Evolutionary conservation across 2,113 vertebrate genomes (phyloP).

Genomic region (Daubentonia madagascariensis): DNA sequence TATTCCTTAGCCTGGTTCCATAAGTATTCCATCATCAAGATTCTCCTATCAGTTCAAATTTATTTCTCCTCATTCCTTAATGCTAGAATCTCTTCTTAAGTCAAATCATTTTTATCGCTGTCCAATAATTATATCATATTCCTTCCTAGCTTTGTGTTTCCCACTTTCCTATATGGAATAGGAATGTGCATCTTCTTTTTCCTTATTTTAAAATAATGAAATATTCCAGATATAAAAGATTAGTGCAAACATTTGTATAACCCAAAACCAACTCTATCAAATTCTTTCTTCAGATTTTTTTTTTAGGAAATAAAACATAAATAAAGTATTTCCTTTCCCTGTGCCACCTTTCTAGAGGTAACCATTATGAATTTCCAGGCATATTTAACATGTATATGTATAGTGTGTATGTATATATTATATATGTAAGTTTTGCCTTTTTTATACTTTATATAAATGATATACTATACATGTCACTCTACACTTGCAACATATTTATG

Average conservation of each 20-base stretch:
- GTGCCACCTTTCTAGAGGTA: background rate
- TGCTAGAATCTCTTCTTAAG: background rate
- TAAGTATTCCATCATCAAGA: background rate
- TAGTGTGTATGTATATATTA: background rate
- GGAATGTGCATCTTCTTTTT: background rate
- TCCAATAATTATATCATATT: background rate
- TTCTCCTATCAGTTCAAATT: background rate
- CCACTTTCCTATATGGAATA: background rate
- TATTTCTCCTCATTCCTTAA: background rate
- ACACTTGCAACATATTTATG: background rate
- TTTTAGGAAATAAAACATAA: background rate
- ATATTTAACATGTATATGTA: background rate
- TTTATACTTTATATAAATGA: background rate
- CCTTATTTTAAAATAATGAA: background rate
- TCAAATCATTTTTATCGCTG: background rate
- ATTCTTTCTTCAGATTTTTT: background rate
- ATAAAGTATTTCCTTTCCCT: background rate
- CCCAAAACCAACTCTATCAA: background rate
- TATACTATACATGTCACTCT: background rate
- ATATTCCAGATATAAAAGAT: background rate
- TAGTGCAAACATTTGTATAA: background rate
- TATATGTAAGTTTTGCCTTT: background rate
- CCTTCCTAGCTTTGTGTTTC: background rate
- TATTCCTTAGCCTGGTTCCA: background rate
- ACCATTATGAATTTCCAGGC: background rate